Conservation (phyloP, 2,888 invertebrate species). For the Chrysotoxum bicinctum region DNA sequence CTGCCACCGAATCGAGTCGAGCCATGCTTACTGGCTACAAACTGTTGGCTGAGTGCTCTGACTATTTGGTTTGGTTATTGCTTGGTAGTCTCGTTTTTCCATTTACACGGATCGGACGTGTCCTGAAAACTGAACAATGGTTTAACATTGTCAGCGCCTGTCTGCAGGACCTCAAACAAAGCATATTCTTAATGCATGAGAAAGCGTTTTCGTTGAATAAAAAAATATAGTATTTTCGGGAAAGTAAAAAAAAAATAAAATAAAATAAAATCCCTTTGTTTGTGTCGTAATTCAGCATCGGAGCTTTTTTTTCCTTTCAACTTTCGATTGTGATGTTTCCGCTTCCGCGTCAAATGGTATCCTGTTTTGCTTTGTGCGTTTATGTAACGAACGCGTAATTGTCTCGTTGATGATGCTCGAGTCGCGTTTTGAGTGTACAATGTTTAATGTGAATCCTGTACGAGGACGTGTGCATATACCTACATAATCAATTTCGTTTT, state of each 20-base stretch:
- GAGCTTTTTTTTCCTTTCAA: background rate
- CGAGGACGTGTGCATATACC: background rate
- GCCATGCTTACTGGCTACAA: slow-evolving; percentile 2
- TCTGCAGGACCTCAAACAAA: slow-evolving; percentile 38
- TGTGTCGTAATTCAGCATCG: slow-evolving; percentile 4
- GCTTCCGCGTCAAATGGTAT: slow-evolving; percentile 25
- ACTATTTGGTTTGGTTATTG: slow-evolving; percentile 35
- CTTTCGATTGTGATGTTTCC: slow-evolving; percentile 25
- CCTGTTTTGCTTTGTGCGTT: slow-evolving; percentile 48
- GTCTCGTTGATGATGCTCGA: slow-evolving; percentile 11
- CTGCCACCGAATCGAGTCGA: background rate
- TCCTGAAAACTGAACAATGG: slow-evolving; percentile 1
- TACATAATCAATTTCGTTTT: background rate
- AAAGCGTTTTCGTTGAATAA: background rate
- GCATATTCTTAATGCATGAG: slow-evolving; percentile 9
- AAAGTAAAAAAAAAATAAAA: slow-evolving; percentile 17
- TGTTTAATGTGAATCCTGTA: slow-evolving; percentile 3
- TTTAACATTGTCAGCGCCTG: background rate
- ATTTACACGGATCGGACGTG: slow-evolving; percentile 45
- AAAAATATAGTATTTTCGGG: background rate
- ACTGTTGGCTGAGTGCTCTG: background rate
- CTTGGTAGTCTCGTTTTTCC: slow-evolving; percentile 59
- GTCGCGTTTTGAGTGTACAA: slow-evolving; percentile 20
- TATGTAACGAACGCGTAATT: slow-evolving; percentile 58
- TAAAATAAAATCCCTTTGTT: slow-evolving; percentile 32